A percentile compares a stretch with the other conserved stretches of the same genome.
Conservation (phyloP, 2,797 vertebrate genomes). For the Bryconaethiops microstoma region DNA sequence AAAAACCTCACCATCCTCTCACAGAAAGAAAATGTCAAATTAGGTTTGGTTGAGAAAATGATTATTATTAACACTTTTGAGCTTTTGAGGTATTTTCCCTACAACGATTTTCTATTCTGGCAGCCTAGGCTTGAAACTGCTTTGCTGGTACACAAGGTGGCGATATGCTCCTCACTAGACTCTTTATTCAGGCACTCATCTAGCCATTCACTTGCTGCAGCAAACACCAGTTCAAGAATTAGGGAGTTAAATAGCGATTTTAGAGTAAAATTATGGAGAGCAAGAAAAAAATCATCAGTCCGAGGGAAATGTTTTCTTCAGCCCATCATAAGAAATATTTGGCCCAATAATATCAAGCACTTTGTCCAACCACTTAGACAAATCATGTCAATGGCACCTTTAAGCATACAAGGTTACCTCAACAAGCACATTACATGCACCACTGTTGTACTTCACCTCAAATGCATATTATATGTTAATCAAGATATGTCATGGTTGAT, state of each 20-base stretch:
- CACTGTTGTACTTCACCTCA: background rate
- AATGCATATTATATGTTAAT: slow-evolving; percentile 44
- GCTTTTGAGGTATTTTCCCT: no score
- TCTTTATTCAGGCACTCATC: background rate
- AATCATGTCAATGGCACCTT: background rate
- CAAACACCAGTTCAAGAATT: background rate
- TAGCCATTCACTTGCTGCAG: background rate
- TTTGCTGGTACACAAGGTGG: background rate
- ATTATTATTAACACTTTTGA: no score
- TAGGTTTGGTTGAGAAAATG: background rate
- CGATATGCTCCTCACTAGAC: no score
- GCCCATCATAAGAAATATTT: no score
- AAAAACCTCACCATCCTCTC: background rate
- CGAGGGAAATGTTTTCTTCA: no score
- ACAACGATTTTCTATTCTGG: no score
- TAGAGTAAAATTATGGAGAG: no score
- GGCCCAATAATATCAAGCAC: no score
- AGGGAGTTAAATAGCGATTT: no score
- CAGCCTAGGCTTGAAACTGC: background rate
- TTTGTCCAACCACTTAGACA: no score
- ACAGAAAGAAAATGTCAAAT: background rate
- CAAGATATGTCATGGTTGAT: slow-evolving; percentile 34
- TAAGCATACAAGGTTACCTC: background rate
- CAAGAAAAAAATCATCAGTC: no score
- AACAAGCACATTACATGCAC: slow-evolving; percentile 18